phyloP scores from a whole-genome alignment of 2,797 vertebrate species.

The Ibycter americanus region DNA sequence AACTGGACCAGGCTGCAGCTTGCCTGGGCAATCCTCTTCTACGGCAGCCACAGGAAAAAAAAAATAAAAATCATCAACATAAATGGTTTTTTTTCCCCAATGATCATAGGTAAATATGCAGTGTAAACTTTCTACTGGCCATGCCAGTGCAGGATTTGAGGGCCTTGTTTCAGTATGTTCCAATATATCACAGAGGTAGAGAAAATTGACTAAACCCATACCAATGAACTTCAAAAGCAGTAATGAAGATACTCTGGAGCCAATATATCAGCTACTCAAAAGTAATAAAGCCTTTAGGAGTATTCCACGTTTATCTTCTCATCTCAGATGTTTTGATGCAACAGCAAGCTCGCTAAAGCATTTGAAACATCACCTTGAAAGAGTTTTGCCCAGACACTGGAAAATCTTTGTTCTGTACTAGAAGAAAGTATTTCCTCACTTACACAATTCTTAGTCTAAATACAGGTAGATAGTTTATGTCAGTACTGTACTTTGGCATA shows the following conservation, averaged over 20 bases:
- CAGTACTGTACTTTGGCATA: background rate
- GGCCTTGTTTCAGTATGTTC: background rate
- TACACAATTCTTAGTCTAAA: background rate
- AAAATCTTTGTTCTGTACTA: background rate
- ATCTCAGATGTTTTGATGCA: background rate
- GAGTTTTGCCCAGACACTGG: background rate
- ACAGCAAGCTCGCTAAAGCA: background rate
- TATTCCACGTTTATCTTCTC: background rate
- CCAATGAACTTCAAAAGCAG: background rate
- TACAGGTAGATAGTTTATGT: background rate
- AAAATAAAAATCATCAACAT: too few relatives aligned
- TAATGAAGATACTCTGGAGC: background rate
- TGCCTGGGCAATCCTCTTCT: background rate
- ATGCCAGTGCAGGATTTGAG: background rate
- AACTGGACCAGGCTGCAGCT: background rate
- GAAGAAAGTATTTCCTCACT: background rate
- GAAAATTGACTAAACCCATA: background rate
- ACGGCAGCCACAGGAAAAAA: background rate
- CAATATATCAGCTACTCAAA: background rate
- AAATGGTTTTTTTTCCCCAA: background rate
- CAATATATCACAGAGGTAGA: background rate
- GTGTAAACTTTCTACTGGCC: background rate
- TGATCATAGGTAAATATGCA: background rate
- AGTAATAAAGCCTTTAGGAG: background rate
- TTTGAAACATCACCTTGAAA: background rate